These are phyloP conservation scores for Campoplex nolae DNA, from an alignment of 2,888 invertebrate species.

Conservation along the genomic window DNA sequence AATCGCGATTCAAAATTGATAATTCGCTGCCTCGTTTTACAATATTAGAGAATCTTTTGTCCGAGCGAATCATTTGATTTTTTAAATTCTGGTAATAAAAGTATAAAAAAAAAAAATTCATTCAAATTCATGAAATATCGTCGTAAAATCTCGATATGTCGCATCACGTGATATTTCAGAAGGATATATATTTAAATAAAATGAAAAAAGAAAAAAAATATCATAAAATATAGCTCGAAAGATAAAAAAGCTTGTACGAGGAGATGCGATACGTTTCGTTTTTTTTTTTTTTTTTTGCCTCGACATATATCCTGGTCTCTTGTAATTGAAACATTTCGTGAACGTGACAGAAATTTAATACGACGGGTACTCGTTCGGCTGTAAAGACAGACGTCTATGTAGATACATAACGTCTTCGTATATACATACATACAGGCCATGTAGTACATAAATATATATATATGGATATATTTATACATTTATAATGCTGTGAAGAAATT, in stretches of 20 bases:
- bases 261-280: constrained; percentile 6
- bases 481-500: constrained; percentile 53
- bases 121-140: constrained; percentile 8
- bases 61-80: too few relatives aligned
- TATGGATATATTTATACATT: constrained; percentile 7
- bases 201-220: constrained; percentile 9
- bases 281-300: constrained; percentile 9
- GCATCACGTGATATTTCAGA: constrained; percentile 7
- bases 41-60: too few relatives aligned
- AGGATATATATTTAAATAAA: neutral
- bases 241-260: constrained; percentile 21
- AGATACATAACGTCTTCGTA: constrained; percentile 17
- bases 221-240: neutral
- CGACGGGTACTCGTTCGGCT: constrained; percentile 59
- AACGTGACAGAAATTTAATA: constrained; percentile 68
- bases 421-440: neutral
- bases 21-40: too few relatives aligned
- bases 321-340: constrained; percentile 67
- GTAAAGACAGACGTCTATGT: constrained; percentile 54
- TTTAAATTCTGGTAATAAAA: too few relatives aligned
- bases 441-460: neutral
- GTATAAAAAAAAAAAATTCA: too few relatives aligned
- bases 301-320: constrained; percentile 35
- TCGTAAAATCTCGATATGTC: constrained; percentile 49
- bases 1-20: neutral